Evolutionary conservation across 1,140 invertebrate genomes (phyloP).

Genomic region (Chionoecetes opilio): DNA sequence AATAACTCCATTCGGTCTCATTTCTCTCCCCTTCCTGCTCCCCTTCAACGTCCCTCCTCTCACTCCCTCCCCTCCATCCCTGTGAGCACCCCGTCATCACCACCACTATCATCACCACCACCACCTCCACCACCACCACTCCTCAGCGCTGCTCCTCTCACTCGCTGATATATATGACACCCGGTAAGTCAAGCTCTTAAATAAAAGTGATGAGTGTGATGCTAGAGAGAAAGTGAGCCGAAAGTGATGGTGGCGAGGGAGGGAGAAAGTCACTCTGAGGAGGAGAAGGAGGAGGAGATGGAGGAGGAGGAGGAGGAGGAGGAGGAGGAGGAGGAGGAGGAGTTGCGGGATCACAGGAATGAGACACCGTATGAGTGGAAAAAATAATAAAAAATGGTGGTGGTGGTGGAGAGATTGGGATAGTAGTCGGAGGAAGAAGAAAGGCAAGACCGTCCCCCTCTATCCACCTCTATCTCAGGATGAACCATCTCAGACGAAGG

Average conservation of each 20-base stretch:
- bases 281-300: background rate
- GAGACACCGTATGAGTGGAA: background rate
- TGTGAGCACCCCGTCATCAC: no score
- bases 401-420: no score
- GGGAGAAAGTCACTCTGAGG: background rate
- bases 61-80: background rate
- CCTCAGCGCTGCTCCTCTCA: conserved; percentile 36
- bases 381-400: background rate
- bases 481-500: background rate
- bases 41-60: background rate
- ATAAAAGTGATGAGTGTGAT: conserved; percentile 30
- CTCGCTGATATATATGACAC: conserved; percentile 9
- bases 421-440: background rate
- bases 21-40: conserved; percentile 42
- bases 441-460: background rate
- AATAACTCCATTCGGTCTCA: background rate
- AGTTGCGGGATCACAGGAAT: background rate
- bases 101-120: background rate
- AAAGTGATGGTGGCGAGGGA: background rate
- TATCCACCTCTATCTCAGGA: background rate
- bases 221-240: conserved; percentile 7
- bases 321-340: background rate
- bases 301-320: conserved; percentile 7
- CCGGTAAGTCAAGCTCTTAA: background rate
- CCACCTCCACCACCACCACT: background rate